Evolutionary conservation across 2,113 vertebrate species (phyloP), one percentile per base, ranked within the genome.

Genomic region (Reinhardtius hippoglossoides): DNA sequence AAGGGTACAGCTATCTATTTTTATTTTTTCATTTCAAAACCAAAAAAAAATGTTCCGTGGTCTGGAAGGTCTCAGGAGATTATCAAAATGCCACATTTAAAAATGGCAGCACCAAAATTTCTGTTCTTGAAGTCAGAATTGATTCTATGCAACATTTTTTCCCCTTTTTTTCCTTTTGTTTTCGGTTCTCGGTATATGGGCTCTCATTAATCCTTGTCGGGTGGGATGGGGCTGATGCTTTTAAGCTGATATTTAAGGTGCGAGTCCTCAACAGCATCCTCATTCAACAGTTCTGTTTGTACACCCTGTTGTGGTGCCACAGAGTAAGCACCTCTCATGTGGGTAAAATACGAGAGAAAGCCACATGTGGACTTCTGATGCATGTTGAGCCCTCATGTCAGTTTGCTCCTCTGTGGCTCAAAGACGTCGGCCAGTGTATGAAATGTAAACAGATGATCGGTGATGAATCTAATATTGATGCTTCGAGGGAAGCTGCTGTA

Each of bases 321-420:
- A 71, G 77, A 82, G 80, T 46, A 77, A 64, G 64, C 56, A 70
- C 63, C 50, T 74, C 75, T 76, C 62, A 57, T 55, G 56, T 46
- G 55, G 61, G 67, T 70, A 59, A 76, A 63, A 57, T 35, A 21
- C 73, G 71, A 75, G 65, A 69, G 76, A 65, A 70, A 63, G 79
- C 68, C 67, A 61, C 81, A 73, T 31, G 88, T 86, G 92, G 95
- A 90, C 87, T 92, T 91, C 24, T 31, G 88, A 92, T 96, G 96
- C 96, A 96, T 95, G 96, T 94, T 88, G 94, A 94, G 95, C 96
- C 95, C 94, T 64, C 90, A 91, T 93, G 94, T 93, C 88, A 64
- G 86, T 92, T 31, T 7, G 31, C 31, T 94, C 94, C 94, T 95
- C 92, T 94, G 82, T 87, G 93, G 92, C 78, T 95, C 73, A 61